These are phyloP conservation scores for Leptosomus discolor DNA, from an alignment of 2,113 vertebrate species.

Conservation along the genomic window DNA sequence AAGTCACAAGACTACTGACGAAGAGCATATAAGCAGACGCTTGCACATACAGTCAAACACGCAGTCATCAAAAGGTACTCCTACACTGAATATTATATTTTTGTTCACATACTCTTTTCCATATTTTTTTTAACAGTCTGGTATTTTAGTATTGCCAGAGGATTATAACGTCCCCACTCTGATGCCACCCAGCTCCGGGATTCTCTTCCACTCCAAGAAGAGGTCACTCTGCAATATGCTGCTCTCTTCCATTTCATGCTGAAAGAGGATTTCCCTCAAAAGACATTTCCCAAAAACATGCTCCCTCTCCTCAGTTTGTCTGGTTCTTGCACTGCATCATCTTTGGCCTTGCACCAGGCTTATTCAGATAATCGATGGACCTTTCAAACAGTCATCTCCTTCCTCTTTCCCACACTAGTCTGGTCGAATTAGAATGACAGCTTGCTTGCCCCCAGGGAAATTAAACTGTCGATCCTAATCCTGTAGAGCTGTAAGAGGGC, in stretches of 20 bases:
- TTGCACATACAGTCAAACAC: neutral
- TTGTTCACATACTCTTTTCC: neutral
- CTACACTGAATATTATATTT: neutral
- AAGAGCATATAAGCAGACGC: neutral
- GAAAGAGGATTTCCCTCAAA: neutral
- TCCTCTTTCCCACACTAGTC: neutral
- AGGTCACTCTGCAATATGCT: neutral
- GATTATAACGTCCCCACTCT: neutral
- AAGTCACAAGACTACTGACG: neutral
- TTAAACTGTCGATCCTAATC: slow-evolving; percentile 63
- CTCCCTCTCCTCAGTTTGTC: neutral
- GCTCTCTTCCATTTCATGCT: neutral
- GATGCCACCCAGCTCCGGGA: neutral
- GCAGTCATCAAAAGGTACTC: neutral
- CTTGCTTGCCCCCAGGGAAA: slow-evolving; percentile 38
- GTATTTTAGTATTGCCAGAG: neutral
- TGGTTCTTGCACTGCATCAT: neutral
- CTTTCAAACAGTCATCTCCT: slow-evolving; percentile 20
- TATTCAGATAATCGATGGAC: slow-evolving; percentile 25
- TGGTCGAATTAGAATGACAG: slow-evolving; percentile 21
- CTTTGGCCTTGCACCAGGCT: slow-evolving; percentile 3
- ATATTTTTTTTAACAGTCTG: neutral
- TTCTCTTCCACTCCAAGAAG: neutral
- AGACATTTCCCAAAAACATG: neutral
- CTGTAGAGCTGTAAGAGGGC: slow-evolving; percentile 36